These are phyloP conservation scores for Cottoperca gobio DNA, from an alignment of 2,797 vertebrate genomes.

Conservation along the genomic window DNA sequence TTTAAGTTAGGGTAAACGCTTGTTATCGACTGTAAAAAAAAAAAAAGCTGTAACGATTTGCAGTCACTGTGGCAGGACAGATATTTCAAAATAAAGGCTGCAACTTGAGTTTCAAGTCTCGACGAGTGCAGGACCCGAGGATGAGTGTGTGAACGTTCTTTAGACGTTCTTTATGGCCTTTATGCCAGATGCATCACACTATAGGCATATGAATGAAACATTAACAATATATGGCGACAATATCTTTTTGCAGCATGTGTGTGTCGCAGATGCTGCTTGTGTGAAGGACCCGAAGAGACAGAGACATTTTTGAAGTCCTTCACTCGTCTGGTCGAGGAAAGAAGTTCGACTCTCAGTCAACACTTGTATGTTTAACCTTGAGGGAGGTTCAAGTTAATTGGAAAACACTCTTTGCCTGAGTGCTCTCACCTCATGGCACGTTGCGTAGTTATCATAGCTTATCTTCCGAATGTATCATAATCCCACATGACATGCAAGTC, in stretches of 20 bases:
- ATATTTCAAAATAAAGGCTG: too few species aligned
- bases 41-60: too few species aligned
- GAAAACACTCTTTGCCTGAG: conserved; percentile 78
- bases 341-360: conserved; percentile 64
- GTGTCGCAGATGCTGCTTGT: not conserved
- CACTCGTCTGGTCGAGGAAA: conserved; percentile 42
- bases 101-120: too few species aligned
- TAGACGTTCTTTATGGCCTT: too few species aligned
- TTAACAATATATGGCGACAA: not conserved
- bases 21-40: too few species aligned
- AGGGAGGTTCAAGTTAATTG: conserved; percentile 76
- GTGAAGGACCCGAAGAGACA: conserved; percentile 3
- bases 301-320: conserved; percentile 21
- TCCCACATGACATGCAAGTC: conserved; percentile 78
- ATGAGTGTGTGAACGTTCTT: not conserved
- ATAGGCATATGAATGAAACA: not conserved
- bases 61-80: too few species aligned
- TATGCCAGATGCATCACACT: not conserved
- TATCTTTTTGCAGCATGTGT: not conserved
- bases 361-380: conserved; percentile 78
- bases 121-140: not conserved
- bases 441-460: conserved; percentile 75
- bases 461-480: conserved; percentile 80
- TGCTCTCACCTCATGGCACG: conserved; percentile 69
- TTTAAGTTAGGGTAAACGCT: too few species aligned